Evolutionary conservation across 2,888 invertebrate species (phyloP).

Genomic region (Osmoderma eremita): DNA sequence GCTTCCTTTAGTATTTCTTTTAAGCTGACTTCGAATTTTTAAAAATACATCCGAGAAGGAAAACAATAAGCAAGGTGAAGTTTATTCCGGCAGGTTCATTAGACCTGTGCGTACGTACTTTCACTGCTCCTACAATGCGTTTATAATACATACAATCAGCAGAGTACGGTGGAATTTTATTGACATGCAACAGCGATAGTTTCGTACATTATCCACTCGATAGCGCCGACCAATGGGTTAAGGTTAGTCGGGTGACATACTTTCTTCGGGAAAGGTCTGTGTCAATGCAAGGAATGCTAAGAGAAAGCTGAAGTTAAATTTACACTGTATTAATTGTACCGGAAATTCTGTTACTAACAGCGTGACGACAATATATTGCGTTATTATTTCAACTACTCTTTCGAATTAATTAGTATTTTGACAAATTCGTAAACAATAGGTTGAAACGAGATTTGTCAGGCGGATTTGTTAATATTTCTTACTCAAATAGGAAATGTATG

Average conservation of each 20-base stretch:
- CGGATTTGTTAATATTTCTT: too few relatives aligned
- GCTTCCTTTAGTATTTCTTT: neutral
- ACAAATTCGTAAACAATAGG: neutral
- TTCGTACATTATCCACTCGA: slow-evolving; percentile 34
- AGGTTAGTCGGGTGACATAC: slow-evolving; percentile 63
- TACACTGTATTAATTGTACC: slow-evolving; percentile 38
- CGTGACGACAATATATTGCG: neutral
- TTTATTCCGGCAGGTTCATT: slow-evolving; percentile 19
- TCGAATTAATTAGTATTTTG: neutral
- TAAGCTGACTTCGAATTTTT: neutral
- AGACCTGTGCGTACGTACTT: slow-evolving; percentile 27
- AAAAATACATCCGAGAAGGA: slow-evolving; percentile 9
- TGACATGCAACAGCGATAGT: slow-evolving; percentile 9
- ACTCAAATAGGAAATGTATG: too few relatives aligned
- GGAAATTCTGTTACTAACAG: neutral
- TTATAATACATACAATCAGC: slow-evolving; percentile 15
- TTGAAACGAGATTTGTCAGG: neutral
- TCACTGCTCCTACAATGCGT: slow-evolving; percentile 24
- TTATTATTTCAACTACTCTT: slow-evolving; percentile 3
- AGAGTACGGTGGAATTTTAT: slow-evolving; percentile 26
- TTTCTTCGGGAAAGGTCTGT: slow-evolving; percentile 64
- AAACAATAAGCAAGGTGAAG: slow-evolving; percentile 23
- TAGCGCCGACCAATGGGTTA: slow-evolving; percentile 56
- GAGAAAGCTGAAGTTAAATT: slow-evolving; percentile 57
- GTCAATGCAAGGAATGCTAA: slow-evolving; percentile 60